Evolutionary conservation across 2,113 vertebrate species (phyloP), one percentile per base, ranked within the genome.

Genomic region (Erythrocercus mccallii): DNA sequence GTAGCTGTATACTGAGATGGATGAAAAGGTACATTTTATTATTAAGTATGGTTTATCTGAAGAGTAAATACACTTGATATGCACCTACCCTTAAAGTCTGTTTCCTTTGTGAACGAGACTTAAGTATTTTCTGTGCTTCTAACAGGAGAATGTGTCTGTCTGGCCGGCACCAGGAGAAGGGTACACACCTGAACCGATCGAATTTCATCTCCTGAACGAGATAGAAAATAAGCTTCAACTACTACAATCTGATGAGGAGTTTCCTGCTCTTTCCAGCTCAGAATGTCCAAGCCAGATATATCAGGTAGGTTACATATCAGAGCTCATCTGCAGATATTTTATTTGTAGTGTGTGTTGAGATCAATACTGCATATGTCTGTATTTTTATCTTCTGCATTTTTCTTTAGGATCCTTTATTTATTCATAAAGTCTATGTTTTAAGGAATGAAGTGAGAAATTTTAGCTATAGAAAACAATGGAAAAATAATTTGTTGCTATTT

Each of bases 171-270:
- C 96, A 40, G 98, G 97, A 84, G 98, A 98, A 79, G 99, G 98
- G 8, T 99, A 98, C 68, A 97, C 97, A 71, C 98, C 98, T 5
- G 98, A 98, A 61, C 96, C 79, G 0, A 95, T 65, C 14, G 98
- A 99, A 88, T 97, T 98, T 70, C 89, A 98, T 85, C 98, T 98
- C 54, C 98, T 99, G 73, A 97, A 90, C 40, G 96, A 98, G 87
- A 99, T 99, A 33, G 98, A 99, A 62, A 90, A 94, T 90, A 99
- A 98, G 87, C 98, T 99, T 35, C 96, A 98, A 73, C 94, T 92
- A 14, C 91, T 98, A 7, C 93, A 98, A 10, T 97, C 97, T 60
- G 69, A 58, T 27, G 93, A 97, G 42, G 86, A 92, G 64, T 96
- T 95, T 57, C 78, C 95, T 77, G 65, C 70, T 15, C 64, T 94